phyloP scores from a whole-genome alignment of 2,888 invertebrate species.

The Tromatobia lineatoria region DNA sequence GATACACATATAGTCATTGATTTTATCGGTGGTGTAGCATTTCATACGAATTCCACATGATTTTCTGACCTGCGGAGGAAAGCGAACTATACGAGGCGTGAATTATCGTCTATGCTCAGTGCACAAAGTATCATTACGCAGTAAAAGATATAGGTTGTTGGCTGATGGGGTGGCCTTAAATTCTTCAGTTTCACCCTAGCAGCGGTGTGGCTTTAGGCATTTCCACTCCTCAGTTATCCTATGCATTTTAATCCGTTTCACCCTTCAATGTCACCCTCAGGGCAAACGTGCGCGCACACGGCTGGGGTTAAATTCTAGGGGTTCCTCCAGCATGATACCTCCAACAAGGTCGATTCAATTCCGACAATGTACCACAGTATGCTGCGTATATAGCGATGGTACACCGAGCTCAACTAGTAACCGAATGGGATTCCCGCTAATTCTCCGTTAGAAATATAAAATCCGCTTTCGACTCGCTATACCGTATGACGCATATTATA shows the following conservation, averaged over 20 bases:
- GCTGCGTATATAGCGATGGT: background rate
- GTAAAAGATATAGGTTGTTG: background rate
- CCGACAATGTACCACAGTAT: conserved; percentile 34
- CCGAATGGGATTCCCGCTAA: background rate
- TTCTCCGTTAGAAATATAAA: conserved; percentile 24
- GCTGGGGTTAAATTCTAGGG: conserved; percentile 51
- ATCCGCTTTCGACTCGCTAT: background rate
- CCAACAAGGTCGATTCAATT: conserved; percentile 59
- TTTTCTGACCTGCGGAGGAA: no score
- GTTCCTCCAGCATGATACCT: conserved; percentile 26
- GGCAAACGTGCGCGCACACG: conserved; percentile 52
- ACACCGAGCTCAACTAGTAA: background rate
- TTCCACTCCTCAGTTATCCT: conserved; percentile 48
- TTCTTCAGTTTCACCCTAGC: background rate
- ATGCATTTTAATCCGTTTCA: conserved; percentile 76
- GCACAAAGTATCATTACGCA: background rate
- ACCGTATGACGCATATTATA: no score
- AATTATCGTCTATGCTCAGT: background rate
- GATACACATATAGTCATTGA: no score
- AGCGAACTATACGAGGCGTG: background rate
- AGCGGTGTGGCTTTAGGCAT: conserved; percentile 37
- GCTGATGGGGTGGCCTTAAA: background rate
- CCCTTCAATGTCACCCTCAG: conserved; percentile 48
- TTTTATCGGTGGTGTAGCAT: no score
- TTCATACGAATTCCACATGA: no score